Evolutionary conservation across 2,797 vertebrate species (phyloP).

Genomic region (Peromyscus melanophrys): DNA sequence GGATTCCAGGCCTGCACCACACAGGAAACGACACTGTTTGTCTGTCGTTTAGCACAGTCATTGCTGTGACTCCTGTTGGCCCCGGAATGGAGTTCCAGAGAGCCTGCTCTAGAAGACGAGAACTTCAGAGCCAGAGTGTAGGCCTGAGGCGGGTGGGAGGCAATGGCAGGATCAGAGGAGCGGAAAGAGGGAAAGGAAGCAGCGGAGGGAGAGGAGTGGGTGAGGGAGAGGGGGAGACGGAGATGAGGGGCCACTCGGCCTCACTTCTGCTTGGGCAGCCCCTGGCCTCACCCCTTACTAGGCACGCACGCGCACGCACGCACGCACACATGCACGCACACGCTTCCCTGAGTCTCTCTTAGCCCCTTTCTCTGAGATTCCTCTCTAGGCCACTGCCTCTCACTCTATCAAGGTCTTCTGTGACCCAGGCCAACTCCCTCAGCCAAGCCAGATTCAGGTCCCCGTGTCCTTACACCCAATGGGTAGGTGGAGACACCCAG

Average conservation of each 20-base stretch:
- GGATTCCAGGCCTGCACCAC: neutral
- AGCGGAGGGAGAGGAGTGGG: neutral
- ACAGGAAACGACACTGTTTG: too few species aligned
- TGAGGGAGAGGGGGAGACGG: rapidly evolving
- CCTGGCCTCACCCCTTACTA: neutral
- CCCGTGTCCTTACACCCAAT: neutral
- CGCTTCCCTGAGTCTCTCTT: neutral
- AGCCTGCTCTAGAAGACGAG: neutral
- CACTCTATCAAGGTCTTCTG: neutral
- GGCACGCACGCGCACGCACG: too few species aligned
- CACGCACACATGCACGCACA: neutral
- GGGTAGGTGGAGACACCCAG: neutral
- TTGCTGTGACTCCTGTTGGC: neutral
- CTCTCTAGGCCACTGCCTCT: neutral
- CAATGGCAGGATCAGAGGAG: neutral
- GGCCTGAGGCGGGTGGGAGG: neutral
- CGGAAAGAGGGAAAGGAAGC: neutral
- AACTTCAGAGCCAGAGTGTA: rapidly evolving
- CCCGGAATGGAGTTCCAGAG: neutral
- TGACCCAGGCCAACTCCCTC: neutral
- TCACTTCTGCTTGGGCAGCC: neutral
- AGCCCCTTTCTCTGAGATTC: neutral
- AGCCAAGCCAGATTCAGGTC: neutral
- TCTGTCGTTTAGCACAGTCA: too few species aligned
- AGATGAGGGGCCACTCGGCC: neutral